A percentile compares a stretch with the other conserved stretches of the same genome.
Evolutionary conservation across 2,888 invertebrate genomes (phyloP).

Genomic region (Stictocephala bisonia): DNA sequence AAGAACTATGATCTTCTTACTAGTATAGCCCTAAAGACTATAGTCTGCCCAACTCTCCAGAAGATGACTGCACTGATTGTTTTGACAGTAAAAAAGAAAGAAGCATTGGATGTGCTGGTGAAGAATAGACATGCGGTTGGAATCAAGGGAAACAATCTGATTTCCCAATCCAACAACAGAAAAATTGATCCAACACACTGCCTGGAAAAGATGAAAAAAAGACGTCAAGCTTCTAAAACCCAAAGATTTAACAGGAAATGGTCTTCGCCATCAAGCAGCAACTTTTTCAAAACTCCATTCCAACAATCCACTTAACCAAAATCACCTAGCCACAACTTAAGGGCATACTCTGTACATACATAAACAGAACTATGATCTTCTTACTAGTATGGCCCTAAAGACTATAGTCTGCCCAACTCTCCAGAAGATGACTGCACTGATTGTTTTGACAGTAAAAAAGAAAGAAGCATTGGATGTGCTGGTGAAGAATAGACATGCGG

Average conservation of each 20-base stretch:
- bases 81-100: too few species aligned
- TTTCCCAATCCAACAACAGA: background rate
- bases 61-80: too few species aligned
- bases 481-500: too few species aligned
- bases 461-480: too few species aligned
- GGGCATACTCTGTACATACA: slow-evolving; percentile 8
- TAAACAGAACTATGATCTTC: background rate
- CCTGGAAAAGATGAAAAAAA: background rate
- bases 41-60: too few species aligned
- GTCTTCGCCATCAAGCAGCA: background rate
- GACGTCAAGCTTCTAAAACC: background rate
- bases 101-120: background rate
- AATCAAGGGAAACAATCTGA: background rate
- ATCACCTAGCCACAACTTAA: background rate
- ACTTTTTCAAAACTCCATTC: slow-evolving; percentile 11
- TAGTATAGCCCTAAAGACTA: too few species aligned
- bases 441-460: too few species aligned
- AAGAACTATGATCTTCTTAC: too few species aligned
- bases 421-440: too few species aligned
- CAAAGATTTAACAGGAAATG: background rate
- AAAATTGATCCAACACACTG: background rate
- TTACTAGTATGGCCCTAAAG: background rate
- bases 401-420: background rate
- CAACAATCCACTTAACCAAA: background rate
- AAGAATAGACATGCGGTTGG: background rate